A percentile compares a stretch with the other conserved stretches of the same genome.
These are phyloP conservation scores for Scylla paramamosain DNA, from an alignment of 1,140 invertebrate species.

Conservation along the genomic window DNA sequence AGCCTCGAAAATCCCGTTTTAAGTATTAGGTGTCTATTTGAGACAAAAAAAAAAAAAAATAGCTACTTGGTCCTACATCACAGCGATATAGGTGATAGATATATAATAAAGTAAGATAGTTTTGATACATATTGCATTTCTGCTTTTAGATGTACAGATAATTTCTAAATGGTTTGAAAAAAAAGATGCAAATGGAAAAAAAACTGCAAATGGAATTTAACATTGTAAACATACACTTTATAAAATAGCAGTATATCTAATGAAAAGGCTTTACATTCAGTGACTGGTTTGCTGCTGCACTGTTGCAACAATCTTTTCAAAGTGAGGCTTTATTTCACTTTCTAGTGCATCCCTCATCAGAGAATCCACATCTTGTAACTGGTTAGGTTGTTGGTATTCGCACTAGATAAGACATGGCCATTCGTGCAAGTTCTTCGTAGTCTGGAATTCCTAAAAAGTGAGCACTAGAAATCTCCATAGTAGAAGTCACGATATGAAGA, in stretches of 20 bases:
- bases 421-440: neutral
- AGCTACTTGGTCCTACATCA: conserved; percentile 32
- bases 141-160: conserved; percentile 29
- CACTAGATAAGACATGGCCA: conserved; percentile 15
- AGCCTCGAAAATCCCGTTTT: neutral
- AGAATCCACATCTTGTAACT: conserved; percentile 43
- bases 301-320: conserved; percentile 16
- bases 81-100: too few relatives aligned
- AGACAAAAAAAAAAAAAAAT: neutral
- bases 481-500: conserved; percentile 53
- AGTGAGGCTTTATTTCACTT: too few relatives aligned
- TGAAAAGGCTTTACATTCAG: conserved; percentile 36
- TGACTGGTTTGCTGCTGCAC: conserved; percentile 23
- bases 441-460: neutral
- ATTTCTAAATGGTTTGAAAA: conserved; percentile 40
- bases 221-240: conserved; percentile 37
- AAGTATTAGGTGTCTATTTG: neutral
- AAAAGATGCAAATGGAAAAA: too few relatives aligned
- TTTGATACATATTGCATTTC: conserved; percentile 32
- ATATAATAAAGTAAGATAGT: neutral
- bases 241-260: conserved; percentile 29
- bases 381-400: conserved; percentile 39
- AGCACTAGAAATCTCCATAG: conserved; percentile 35
- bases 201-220: conserved; percentile 21
- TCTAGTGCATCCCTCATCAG: too few relatives aligned